These are phyloP conservation scores for Fopius arisanus DNA, from an alignment of 1,140 invertebrate genomes.

Conservation along the genomic window DNA sequence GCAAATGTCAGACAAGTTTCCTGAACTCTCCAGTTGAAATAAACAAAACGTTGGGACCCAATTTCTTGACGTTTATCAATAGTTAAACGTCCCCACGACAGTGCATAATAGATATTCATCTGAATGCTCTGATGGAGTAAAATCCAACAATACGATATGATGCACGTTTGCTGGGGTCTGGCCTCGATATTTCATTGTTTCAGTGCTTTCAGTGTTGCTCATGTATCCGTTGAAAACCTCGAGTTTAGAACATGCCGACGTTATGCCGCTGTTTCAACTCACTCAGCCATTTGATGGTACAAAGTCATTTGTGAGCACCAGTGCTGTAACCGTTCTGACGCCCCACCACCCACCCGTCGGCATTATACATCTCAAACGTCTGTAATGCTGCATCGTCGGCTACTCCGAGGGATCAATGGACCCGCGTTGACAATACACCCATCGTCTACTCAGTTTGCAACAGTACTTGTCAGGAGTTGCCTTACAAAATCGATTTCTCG, in stretches of 20 bases:
- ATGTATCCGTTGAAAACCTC: conserved; percentile 7
- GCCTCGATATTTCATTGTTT: conserved; percentile 7
- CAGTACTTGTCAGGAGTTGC: not conserved
- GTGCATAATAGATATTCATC: conserved; percentile 5
- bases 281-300: conserved; percentile 12
- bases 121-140: not conserved
- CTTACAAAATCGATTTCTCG: not conserved
- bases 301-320: not conserved
- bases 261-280: not conserved
- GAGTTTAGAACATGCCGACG: not conserved
- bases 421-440: conserved; percentile 31
- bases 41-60: not conserved
- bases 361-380: conserved; percentile 4
- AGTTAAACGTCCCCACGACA: not conserved
- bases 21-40: not conserved
- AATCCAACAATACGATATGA: not conserved
- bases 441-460: not conserved
- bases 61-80: not conserved
- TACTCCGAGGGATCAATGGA: conserved; percentile 34
- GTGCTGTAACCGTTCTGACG: conserved; percentile 10
- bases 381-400: conserved; percentile 17
- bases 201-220: not conserved
- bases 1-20: not conserved
- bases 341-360: not conserved
- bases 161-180: not conserved